Evolutionary conservation across 2,888 invertebrate genomes (phyloP).

Genomic region (Drosophila hamatofila): DNA sequence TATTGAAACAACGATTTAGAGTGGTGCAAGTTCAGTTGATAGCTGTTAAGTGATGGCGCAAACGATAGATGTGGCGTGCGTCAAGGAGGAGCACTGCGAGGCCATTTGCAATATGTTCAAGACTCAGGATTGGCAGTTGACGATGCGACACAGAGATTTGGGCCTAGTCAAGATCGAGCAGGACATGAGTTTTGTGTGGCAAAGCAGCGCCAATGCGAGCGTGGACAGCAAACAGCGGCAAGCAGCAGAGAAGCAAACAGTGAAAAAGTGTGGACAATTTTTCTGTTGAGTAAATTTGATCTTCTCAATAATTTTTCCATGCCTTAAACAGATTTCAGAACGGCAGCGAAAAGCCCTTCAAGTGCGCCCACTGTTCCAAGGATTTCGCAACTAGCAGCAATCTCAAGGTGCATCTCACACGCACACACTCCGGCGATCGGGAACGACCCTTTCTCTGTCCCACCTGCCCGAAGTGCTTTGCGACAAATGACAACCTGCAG

Average conservation of each 20-base stretch:
- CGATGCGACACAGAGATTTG: constrained; percentile 54
- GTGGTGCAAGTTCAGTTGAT: not conserved
- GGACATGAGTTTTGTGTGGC: constrained; percentile 56
- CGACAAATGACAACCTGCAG: constrained; percentile 51
- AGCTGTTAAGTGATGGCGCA: constrained; percentile 38
- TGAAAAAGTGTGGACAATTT: constrained; percentile 33
- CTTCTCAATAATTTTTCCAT: not conserved
- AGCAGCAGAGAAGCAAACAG: constrained; percentile 31
- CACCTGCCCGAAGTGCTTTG: constrained; percentile 50
- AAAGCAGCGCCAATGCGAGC: constrained; percentile 6
- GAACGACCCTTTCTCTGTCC: constrained; percentile 55
- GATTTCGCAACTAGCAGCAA: constrained; percentile 56
- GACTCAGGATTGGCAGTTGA: constrained; percentile 49
- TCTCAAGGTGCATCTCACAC: constrained; percentile 49
- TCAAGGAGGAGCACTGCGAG: constrained; percentile 57
- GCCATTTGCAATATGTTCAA: constrained; percentile 60
- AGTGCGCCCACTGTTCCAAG: constrained; percentile 50
- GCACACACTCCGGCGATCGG: constrained; percentile 49
- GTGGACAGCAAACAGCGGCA: constrained; percentile 33
- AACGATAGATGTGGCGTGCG: constrained; percentile 52
- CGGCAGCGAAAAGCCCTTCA: constrained; percentile 42
- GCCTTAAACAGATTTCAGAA: constrained; percentile 22
- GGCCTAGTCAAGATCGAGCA: constrained; percentile 55
- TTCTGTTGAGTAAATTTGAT: not conserved
- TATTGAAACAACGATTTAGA: not conserved